Base-by-base conservation (phyloP, 2,888 invertebrate genomes). In the Chrysina gloriosa region DNA sequence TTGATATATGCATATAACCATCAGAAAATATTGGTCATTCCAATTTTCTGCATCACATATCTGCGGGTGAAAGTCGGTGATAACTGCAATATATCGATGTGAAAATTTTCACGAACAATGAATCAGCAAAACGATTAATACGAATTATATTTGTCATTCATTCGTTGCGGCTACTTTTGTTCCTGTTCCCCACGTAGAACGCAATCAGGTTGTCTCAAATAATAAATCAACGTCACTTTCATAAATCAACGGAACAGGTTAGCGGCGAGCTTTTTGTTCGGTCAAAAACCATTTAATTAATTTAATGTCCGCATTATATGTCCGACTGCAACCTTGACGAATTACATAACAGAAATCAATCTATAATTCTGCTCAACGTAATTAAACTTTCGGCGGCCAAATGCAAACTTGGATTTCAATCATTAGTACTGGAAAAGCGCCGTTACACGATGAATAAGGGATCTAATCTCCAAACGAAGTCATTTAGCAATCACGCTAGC, bases 311-410 rank as follows among this genome's bases (percentile, higher is more conserved):
- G 36, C 58, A 39, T 58, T 58, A 23, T 58, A 21, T 39, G 58
- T 39, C 39, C 39, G 21, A 56, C n/a, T 36, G 39, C 58, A 39
- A 39, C 58, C 58, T 58, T 58, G 58, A 58, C 58, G 58, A 58
- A 58, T 58, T 25, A 39, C 25, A 11, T 58, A 58, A 58, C 58
- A 58, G 42, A 58, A 58, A 58, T 58, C 58, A 39, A 58, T 58
- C 42, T 58, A 58, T 58, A 58, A 58, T 58, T 23, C 25, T 9
- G 14, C 6, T n/a, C 39, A 19, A 42, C 31, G 58, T 58, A 58
- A 42, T 58, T 58, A 39, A 58, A 25, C 25, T 58, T 58, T 39
- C 23, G 39, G 25, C 2, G 6, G 27, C 58, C 39, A 58, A 39
- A 58, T 39, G 39, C 19, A 31, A 19, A 34, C 19, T 29, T 19